phyloP scores from a whole-genome alignment of 2,797 vertebrate genomes.

The Clarias laeviceps region DNA sequence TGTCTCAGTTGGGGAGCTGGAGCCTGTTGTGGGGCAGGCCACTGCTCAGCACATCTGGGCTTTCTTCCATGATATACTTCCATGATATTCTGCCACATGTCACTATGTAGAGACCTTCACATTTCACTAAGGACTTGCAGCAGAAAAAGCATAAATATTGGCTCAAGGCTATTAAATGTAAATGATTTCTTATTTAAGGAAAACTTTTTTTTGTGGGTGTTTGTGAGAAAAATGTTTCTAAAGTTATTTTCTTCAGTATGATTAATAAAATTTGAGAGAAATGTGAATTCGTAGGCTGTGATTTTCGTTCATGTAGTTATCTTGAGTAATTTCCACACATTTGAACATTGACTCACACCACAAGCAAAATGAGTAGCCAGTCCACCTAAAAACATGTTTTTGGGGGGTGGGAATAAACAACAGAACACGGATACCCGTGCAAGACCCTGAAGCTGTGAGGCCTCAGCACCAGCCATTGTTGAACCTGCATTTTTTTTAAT shows the following conservation, averaged over 20 bases:
- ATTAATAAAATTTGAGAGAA: background rate
- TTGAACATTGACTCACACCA: background rate
- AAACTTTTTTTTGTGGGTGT: background rate
- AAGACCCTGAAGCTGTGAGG: background rate
- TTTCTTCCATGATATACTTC: constrained; percentile 73
- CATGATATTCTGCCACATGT: constrained; percentile 11
- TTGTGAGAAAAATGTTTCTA: background rate
- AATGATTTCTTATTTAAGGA: background rate
- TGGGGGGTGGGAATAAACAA: background rate
- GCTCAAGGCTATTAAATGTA: background rate
- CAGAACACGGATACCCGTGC: background rate
- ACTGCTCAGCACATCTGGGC: constrained; percentile 75
- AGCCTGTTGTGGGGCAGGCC: constrained; percentile 74
- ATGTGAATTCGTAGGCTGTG: background rate
- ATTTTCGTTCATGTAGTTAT: background rate
- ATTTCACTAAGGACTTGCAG: background rate
- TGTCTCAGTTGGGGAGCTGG: constrained; percentile 71
- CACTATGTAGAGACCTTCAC: background rate
- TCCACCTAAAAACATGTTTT: background rate
- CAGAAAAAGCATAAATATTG: too few relatives aligned
- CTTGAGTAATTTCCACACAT: background rate
- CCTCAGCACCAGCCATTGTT: background rate
- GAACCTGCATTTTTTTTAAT: too few relatives aligned
- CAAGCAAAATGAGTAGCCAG: background rate
- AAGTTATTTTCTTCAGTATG: background rate